These are phyloP conservation scores for Tenualosa thibaudeaui DNA, from an alignment of 2,797 vertebrate genomes.

Conservation along the genomic window DNA sequence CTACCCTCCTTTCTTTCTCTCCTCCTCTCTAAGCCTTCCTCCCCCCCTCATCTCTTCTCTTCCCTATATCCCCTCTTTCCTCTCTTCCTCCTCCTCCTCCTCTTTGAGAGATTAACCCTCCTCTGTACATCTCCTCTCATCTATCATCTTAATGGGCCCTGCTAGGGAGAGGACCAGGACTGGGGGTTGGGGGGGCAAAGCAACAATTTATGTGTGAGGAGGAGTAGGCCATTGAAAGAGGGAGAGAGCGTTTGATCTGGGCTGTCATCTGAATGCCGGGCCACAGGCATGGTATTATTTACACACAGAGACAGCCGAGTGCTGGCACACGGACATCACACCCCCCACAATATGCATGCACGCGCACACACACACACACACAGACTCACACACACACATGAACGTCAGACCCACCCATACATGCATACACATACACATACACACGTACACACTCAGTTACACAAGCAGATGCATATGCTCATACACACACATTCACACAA, in stretches of 20 bases:
- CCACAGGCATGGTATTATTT: not conserved
- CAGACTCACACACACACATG: not conserved
- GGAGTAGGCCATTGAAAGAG: slow-evolving; percentile 34
- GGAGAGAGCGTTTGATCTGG: slow-evolving; percentile 54
- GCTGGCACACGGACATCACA: not conserved
- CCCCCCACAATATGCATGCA: not conserved
- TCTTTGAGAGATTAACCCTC: slow-evolving; percentile 66
- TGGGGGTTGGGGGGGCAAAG: not conserved
- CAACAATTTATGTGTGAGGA: slow-evolving; percentile 30
- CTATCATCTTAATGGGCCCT: slow-evolving; percentile 71
- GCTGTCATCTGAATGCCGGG: slow-evolving; percentile 2
- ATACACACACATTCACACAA: not conserved
- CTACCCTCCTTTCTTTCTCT: not conserved
- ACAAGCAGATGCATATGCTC: not conserved
- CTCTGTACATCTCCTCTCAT: slow-evolving; percentile 66
- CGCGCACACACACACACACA: not conserved
- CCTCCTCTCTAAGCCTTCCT: too few species aligned
- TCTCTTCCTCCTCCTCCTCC: slow-evolving; percentile 45
- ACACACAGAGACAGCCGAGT: not conserved
- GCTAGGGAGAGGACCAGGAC: slow-evolving; percentile 1
- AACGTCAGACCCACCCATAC: not conserved
- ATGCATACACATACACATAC: not conserved
- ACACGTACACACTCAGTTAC: not conserved
- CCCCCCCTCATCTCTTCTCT: not conserved
- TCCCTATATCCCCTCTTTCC: not conserved